Percentiles rank a stretch among this genome's conserved stretches.
Evolutionary conservation across 2,888 invertebrate genomes (phyloP).

Genomic region (Orchesella flavescens): DNA sequence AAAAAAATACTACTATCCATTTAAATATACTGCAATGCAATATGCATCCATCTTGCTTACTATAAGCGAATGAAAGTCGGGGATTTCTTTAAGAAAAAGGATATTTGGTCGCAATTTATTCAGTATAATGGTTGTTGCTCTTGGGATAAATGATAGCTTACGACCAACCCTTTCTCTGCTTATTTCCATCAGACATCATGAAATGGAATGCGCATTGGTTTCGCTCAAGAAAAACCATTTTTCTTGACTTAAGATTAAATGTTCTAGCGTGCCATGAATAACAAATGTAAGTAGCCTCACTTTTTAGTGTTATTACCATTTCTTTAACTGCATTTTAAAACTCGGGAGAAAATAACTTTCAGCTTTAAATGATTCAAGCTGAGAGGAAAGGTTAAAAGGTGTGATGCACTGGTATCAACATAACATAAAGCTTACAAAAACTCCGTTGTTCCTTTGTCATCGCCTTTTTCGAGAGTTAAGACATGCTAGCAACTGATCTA

Average conservation of each 20-base stretch:
- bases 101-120: slow-evolving; percentile 38
- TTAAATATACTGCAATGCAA: neutral
- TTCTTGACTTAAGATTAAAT: slow-evolving; percentile 52
- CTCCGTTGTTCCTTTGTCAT: neutral
- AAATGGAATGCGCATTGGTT: neutral
- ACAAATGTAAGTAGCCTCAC: slow-evolving; percentile 14
- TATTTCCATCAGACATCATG: slow-evolving; percentile 23
- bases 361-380: no score
- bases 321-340: no score
- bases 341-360: no score
- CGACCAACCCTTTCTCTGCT: slow-evolving; percentile 56
- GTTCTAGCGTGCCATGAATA: slow-evolving; percentile 52
- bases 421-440: no score
- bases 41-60: no score
- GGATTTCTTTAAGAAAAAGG: neutral
- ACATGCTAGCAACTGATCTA: neutral
- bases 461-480: neutral
- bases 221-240: slow-evolving; percentile 38
- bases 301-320: neutral
- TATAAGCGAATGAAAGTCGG: neutral
- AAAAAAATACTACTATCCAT: neutral
- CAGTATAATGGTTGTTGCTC: slow-evolving; percentile 54
- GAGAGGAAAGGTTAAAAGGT: no score
- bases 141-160: slow-evolving; percentile 52
- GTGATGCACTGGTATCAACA: no score